Evolutionary conservation across 2,797 vertebrate species (phyloP), one percentile per base, ranked within the genome.

Genomic region (Lophotriccus pileatus): DNA sequence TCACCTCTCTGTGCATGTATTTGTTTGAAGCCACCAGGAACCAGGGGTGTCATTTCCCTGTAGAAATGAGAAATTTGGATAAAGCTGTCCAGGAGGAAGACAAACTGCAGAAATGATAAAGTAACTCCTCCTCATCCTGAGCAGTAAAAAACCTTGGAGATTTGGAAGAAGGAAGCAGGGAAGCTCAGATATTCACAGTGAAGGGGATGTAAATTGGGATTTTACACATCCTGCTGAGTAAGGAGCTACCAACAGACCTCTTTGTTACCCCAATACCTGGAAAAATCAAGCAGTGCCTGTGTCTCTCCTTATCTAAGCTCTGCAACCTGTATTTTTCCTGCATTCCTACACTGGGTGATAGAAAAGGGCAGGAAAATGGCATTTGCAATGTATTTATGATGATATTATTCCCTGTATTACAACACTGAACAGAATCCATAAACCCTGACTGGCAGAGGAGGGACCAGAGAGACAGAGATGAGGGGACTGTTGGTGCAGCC

Each of bases 1-100:
- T 4, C 30, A 30, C 15, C 9, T 74, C 37, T 32, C 1, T 21
- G 0, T 13, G 28, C 10, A 4, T 1, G 43, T 44, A 9, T 84
- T 67, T 36, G 9, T 75, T 28, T 23, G 58, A 68, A 55, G 12
- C 14, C 74, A 72, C 8, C 20, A 50, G 24, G 67, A 69, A 78
- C 34, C 17, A 12, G 49, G 22, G 50, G 21, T 5, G 9, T 6
- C 47, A 14, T 19, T 30, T 20, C 32, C 30, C 58, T 66, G 37
- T 10, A 46, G 59, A 44, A 81, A 28, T 4, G 14, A 32, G 14
- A 52, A 73, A 69, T 52, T 20, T 19, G 44, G 56, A 41, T 41
- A 43, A 39, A 49, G 7, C 13, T 44, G 14, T 47, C 39, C 72
- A 70, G 41, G 16, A 85, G 76, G 34, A 85, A 63, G 52, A 32